Conservation (phyloP, 2,888 invertebrate species). For the Lithophane socia region DNA sequence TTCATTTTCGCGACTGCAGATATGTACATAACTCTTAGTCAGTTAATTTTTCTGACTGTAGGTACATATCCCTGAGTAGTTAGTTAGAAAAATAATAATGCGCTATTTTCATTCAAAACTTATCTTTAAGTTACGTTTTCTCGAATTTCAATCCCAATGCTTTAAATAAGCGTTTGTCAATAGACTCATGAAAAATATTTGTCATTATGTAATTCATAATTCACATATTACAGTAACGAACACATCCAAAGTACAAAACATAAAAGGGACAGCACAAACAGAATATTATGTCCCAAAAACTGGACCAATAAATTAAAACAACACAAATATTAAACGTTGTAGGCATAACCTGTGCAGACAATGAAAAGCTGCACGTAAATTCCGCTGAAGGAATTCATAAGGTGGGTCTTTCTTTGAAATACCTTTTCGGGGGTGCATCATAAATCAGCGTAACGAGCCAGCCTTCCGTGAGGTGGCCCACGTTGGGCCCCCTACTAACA, state of each 20-base stretch:
- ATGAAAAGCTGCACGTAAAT: constrained; percentile 76
- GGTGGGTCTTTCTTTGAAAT: constrained; percentile 79
- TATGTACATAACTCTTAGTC: too few relatives aligned
- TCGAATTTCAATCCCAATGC: too few relatives aligned
- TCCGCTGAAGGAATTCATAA: constrained; percentile 80
- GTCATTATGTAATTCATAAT: constrained; percentile 22
- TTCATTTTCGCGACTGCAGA: too few relatives aligned
- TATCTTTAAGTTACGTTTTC: neutral
- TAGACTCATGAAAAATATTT: neutral
- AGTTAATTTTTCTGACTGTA: too few relatives aligned
- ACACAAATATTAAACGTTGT: constrained; percentile 64
- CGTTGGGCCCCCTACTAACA: constrained; percentile 79
- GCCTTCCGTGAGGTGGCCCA: constrained; percentile 84
- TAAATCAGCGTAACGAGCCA: constrained; percentile 89
- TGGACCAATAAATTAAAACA: constrained; percentile 63
- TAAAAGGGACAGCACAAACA: constrained; percentile 24
- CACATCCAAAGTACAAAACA: constrained; percentile 18
- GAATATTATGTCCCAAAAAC: constrained; percentile 52
- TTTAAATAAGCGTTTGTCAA: too few relatives aligned
- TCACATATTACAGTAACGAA: constrained; percentile 1
- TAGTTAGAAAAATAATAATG: neutral
- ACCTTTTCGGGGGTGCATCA: constrained; percentile 83
- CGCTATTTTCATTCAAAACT: neutral
- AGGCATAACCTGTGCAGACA: constrained; percentile 70
- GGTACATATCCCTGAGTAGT: too few relatives aligned